Conservation (phyloP, 1,140 invertebrate genomes). For the Dolichoris vasculosae region DNA sequence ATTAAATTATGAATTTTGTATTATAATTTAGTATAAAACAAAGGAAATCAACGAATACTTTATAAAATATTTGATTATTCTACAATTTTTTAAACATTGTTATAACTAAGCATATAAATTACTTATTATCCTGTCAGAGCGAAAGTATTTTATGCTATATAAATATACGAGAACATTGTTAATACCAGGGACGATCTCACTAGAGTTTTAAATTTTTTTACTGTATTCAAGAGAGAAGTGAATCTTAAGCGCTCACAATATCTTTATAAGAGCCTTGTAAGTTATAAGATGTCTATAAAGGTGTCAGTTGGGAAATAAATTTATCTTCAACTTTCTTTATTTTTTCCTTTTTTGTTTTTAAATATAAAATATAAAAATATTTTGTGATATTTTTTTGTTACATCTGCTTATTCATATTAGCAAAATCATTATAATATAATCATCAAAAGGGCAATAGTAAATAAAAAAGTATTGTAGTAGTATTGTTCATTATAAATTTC, state of each 20-base stretch:
- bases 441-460: no score
- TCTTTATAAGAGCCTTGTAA: slow-evolving; percentile 42
- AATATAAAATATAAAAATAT: slow-evolving; percentile 14
- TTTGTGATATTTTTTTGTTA: not conserved
- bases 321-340: slow-evolving; percentile 31
- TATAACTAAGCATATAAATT: slow-evolving; percentile 13
- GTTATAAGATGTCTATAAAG: slow-evolving; percentile 46
- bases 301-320: slow-evolving; percentile 44
- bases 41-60: not conserved
- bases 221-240: slow-evolving; percentile 7
- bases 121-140: not conserved
- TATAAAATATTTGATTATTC: not conserved
- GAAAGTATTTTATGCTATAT: slow-evolving; percentile 8
- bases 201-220: slow-evolving; percentile 20
- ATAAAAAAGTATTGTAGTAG: no score
- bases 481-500: no score
- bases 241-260: slow-evolving; percentile 7
- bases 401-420: not conserved
- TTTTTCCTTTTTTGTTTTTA: slow-evolving; percentile 10
- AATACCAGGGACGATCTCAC: slow-evolving; percentile 15
- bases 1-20: not conserved
- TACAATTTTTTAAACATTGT: not conserved
- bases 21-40: not conserved
- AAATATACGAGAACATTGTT: slow-evolving; percentile 7
- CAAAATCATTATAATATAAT: not conserved